Evolutionary conservation across 2,113 vertebrate species (phyloP).

Genomic region (Calyptommatus sinebrachiatus): DNA sequence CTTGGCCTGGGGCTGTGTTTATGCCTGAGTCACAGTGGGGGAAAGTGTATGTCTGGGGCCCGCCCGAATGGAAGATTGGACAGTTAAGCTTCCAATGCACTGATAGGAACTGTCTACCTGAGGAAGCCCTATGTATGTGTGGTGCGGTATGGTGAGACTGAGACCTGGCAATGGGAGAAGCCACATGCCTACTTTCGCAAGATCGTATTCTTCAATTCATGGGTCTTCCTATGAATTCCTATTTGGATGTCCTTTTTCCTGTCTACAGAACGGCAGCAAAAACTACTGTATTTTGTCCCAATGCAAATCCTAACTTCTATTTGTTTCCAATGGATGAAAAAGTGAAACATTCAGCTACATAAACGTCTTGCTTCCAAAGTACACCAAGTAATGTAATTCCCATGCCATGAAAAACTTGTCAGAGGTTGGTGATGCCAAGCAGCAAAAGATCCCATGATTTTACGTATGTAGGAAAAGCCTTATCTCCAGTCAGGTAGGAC

Average conservation of each 20-base stretch:
- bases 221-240: not conserved
- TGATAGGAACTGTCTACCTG: constrained; percentile 17
- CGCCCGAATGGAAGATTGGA: constrained; percentile 24
- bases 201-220: not conserved
- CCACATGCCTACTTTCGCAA: not conserved
- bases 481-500: not conserved
- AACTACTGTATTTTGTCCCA: not conserved
- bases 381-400: not conserved
- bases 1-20: constrained; percentile 37
- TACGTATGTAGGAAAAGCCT: not conserved
- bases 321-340: not conserved
- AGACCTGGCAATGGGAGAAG: not conserved
- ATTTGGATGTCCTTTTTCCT: not conserved
- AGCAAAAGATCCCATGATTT: not conserved
- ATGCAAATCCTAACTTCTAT: not conserved
- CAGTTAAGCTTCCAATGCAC: constrained; percentile 21
- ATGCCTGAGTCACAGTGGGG: constrained; percentile 34
- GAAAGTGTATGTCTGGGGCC: constrained; percentile 33
- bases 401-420: not conserved
- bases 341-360: not conserved
- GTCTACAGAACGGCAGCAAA: not conserved
- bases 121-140: not conserved
- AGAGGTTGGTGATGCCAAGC: not conserved
- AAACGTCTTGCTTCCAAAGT: not conserved
- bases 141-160: not conserved